These are phyloP conservation scores for Microcebus lehilahytsara DNA, from an alignment of 2,113 vertebrate species.

Conservation along the genomic window DNA sequence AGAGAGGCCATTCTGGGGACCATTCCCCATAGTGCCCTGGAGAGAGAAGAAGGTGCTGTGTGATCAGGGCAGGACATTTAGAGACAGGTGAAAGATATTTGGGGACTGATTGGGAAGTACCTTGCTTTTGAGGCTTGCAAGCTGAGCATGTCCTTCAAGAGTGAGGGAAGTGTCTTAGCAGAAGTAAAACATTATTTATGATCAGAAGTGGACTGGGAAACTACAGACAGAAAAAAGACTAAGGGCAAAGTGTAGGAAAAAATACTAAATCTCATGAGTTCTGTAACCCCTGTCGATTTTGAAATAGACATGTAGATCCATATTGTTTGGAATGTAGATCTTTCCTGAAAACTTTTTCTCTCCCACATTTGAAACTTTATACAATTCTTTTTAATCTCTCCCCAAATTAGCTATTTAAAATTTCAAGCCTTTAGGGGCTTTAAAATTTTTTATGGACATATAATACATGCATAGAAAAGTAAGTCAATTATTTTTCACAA, in stretches of 20 bases:
- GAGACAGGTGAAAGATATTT: background rate
- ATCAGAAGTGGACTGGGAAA: background rate
- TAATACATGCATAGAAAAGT: constrained; percentile 50
- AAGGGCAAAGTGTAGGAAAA: background rate
- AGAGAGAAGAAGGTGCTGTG: background rate
- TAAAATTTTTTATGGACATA: constrained; percentile 51
- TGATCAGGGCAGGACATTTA: background rate
- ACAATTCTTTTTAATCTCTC: constrained; percentile 54
- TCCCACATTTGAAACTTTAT: constrained; percentile 60
- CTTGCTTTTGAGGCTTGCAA: background rate
- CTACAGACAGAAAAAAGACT: background rate
- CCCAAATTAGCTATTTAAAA: constrained; percentile 65
- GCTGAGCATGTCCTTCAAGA: background rate
- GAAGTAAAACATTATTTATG: background rate
- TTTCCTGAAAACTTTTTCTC: constrained; percentile 44
- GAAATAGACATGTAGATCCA: constrained; percentile 28
- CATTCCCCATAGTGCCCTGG: background rate
- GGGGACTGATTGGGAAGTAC: background rate
- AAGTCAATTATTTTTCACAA: constrained; percentile 66
- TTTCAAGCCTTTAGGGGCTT: constrained; percentile 34
- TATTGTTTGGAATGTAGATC: constrained; percentile 36
- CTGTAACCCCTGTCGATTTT: background rate
- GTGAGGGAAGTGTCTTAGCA: background rate
- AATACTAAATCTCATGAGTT: background rate
- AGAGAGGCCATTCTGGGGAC: background rate